Percentiles rank a stretch among this genome's conserved stretches.
Conservation (phyloP, 1,140 invertebrate genomes). For the Ceratosolen fusciceps region DNA sequence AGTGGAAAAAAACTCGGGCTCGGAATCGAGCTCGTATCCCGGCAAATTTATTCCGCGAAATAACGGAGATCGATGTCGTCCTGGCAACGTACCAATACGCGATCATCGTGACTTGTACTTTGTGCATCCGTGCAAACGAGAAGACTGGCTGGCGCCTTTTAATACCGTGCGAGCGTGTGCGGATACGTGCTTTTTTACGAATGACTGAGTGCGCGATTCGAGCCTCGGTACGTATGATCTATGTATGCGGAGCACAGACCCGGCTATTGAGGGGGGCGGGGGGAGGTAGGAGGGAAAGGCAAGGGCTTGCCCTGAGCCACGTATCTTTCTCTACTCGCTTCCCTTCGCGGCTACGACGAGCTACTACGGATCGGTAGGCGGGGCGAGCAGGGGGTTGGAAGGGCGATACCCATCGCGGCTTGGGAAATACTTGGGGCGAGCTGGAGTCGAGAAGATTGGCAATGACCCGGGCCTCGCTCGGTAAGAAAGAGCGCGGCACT, state of each 20-base stretch:
- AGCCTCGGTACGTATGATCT: background rate
- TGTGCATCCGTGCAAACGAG: conserved; percentile 35
- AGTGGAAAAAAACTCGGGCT: conserved; percentile 4
- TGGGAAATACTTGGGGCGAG: background rate
- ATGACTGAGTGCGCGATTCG: conserved; percentile 10
- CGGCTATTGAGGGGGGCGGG: too few relatives aligned
- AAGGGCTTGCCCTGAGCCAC: background rate
- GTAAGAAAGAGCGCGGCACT: background rate
- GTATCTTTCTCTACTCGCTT: background rate
- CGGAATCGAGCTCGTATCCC: background rate
- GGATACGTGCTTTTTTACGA: conserved; percentile 32
- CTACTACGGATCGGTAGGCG: too few relatives aligned
- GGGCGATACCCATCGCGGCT: too few relatives aligned
- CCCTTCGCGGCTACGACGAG: too few relatives aligned
- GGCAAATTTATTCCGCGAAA: conserved; percentile 39
- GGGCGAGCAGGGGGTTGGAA: background rate
- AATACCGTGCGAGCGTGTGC: conserved; percentile 2
- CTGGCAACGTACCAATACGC: conserved; percentile 25
- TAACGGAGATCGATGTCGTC: conserved; percentile 42
- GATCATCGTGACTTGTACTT: conserved; percentile 42
- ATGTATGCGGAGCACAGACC: too few relatives aligned
- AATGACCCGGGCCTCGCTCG: conserved; percentile 28
- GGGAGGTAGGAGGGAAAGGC: too few relatives aligned
- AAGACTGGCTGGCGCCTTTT: conserved; percentile 28
- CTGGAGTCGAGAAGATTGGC: background rate